phyloP scores from a whole-genome alignment of 2,113 vertebrate genomes.

The Strix aluco region DNA sequence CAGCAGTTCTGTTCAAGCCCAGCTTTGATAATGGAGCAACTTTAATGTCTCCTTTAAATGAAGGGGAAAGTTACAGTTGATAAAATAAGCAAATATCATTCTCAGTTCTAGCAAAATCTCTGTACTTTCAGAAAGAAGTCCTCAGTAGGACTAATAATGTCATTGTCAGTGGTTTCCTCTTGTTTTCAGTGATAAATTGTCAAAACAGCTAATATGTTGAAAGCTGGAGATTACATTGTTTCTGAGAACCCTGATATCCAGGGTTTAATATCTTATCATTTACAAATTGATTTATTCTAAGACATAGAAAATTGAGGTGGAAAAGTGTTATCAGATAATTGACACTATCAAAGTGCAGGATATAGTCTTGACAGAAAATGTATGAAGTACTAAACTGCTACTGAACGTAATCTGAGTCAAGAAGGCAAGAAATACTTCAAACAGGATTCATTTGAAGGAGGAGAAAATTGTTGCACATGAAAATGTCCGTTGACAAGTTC shows the following conservation, averaged over 20 bases:
- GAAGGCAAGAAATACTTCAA: neutral
- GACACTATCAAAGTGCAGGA: neutral
- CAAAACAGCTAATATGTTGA: slow-evolving; percentile 1
- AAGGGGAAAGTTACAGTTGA: neutral
- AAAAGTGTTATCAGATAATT: neutral
- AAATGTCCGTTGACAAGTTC: neutral
- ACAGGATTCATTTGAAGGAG: neutral
- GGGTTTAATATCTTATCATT: slow-evolving; percentile 2
- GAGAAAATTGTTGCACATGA: neutral
- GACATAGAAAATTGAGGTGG: neutral
- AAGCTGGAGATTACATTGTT: slow-evolving; percentile 12
- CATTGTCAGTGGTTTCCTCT: neutral
- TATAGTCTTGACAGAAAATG: neutral
- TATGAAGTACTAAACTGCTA: neutral
- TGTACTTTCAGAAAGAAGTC: neutral
- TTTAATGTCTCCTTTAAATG: neutral
- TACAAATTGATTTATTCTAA: neutral
- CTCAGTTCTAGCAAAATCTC: neutral
- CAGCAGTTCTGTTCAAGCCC: neutral
- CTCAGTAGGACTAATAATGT: neutral
- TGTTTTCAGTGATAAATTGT: neutral
- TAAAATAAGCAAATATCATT: neutral
- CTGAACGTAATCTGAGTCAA: neutral
- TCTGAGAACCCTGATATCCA: neutral
- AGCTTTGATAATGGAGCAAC: neutral